Base-by-base conservation (phyloP, 2,888 invertebrate genomes). In the Chaetogeoica ovagalla region DNA sequence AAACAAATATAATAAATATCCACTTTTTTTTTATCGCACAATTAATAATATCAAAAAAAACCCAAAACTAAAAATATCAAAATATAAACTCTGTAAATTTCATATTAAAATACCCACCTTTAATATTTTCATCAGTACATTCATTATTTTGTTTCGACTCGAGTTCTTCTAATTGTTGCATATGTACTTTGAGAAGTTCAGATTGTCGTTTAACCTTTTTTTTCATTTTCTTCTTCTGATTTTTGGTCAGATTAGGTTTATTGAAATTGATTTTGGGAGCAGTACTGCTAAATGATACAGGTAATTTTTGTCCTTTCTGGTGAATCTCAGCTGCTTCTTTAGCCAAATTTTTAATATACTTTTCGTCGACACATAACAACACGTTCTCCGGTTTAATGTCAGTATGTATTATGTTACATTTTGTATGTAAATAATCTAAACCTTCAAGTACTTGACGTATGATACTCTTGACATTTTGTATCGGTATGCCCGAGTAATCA, bases 141-240 rank as follows among this genome's bases (percentile, higher is more conserved):
- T 69, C 83, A 15, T 82, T 82, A 77, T 90, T 90, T 83, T 90
- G 91, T 85, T 92, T 91, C 85, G 92, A 91, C 85, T 95, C 93
- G 83, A 94, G 91, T 86, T 96, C 95, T 85, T 97, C 94, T 85
- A 98, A 94, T 86, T 97, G 95, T 87, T 97, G 96, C 91, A 97
- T 93, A 87, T 97, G 94, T 85, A 94, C 93, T 85, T 95, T 95
- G 82, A 98, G 90, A 84, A 97, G 89, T 88, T 97, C 96, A 84
- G 94, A 93, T 85, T 97, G 94, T 81, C 93, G 90, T 87, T 96
- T 96, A 3, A 94, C 95, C 87, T 96, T 98, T 87, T 96, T 96
- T 88, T 97, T 97, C 86, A 98, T 89, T 86, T 97, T 97, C 87
- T 98, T 98, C 89, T 97, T 98, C 88, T 97, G 97, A 86, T 97